These are phyloP conservation scores for Cryptoblepharus egeriae DNA, from an alignment of 2,797 vertebrate genomes.

Conservation along the genomic window DNA sequence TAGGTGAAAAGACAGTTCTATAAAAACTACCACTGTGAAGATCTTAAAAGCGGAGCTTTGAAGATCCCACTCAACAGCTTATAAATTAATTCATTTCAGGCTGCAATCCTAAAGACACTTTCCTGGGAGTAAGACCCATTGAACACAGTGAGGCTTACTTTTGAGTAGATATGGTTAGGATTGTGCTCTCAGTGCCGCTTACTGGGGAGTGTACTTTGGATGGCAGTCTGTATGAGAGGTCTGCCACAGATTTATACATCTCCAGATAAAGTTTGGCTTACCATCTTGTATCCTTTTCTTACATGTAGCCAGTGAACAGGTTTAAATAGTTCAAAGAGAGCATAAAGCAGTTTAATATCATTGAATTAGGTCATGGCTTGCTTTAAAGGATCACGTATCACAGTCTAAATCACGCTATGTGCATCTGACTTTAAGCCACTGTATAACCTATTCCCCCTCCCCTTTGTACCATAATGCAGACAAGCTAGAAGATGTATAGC, in stretches of 20 bases:
- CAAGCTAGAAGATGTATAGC: not conserved
- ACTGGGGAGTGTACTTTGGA: not conserved
- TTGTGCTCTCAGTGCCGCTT: too few species aligned
- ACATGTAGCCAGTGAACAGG: not conserved
- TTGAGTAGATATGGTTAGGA: too few species aligned
- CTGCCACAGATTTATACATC: not conserved
- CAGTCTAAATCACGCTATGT: not conserved
- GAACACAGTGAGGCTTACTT: too few species aligned
- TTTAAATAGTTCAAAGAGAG: not conserved
- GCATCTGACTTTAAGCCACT: not conserved
- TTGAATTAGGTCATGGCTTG: not conserved
- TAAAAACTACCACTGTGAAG: not conserved
- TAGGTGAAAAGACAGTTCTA: not conserved
- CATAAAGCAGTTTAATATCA: not conserved
- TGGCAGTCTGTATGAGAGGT: not conserved
- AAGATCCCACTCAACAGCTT: too few species aligned
- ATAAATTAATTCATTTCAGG: not conserved
- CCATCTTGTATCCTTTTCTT: not conserved
- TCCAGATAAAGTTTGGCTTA: not conserved
- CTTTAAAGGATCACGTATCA: not conserved
- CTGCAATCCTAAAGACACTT: too few species aligned
- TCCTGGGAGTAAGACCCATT: too few species aligned
- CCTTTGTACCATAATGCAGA: not conserved
- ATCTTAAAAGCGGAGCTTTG: not conserved
- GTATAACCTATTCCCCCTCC: not conserved